These are phyloP conservation scores for Tetragonisca angustula DNA, from an alignment of 2,888 invertebrate genomes.

Conservation along the genomic window DNA sequence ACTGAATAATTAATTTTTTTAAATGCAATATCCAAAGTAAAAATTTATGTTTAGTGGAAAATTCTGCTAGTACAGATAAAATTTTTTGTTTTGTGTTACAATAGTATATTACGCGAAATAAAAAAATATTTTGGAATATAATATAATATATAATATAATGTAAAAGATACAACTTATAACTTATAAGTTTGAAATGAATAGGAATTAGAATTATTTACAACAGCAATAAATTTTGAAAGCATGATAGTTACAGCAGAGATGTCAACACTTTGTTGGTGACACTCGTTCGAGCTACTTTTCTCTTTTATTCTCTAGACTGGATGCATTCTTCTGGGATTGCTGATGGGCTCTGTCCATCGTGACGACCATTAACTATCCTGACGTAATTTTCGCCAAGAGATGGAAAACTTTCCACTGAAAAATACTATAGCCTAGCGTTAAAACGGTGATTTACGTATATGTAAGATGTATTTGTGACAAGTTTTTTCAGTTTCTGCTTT, in stretches of 20 bases:
- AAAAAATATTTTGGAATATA: background rate
- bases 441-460: slow-evolving; percentile 14
- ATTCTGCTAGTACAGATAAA: background rate
- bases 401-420: slow-evolving; percentile 69
- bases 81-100: background rate
- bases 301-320: slow-evolving; percentile 42
- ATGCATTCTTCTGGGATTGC: slow-evolving; percentile 51
- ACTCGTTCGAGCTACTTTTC: slow-evolving; percentile 41
- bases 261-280: slow-evolving; percentile 32
- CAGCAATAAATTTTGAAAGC: slow-evolving; percentile 6
- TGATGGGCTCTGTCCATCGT: slow-evolving; percentile 59
- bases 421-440: slow-evolving; percentile 18
- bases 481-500: background rate
- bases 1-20: background rate
- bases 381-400: slow-evolving; percentile 72
- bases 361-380: slow-evolving; percentile 68
- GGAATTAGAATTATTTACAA: background rate
- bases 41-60: background rate
- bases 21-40: background rate
- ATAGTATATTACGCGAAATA: background rate
- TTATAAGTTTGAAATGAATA: background rate
- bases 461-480: background rate
- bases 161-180: background rate
- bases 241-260: background rate
- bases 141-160: background rate